Base-by-base conservation (phyloP, 1,140 invertebrate species). In the Kradibia gibbosae region DNA sequence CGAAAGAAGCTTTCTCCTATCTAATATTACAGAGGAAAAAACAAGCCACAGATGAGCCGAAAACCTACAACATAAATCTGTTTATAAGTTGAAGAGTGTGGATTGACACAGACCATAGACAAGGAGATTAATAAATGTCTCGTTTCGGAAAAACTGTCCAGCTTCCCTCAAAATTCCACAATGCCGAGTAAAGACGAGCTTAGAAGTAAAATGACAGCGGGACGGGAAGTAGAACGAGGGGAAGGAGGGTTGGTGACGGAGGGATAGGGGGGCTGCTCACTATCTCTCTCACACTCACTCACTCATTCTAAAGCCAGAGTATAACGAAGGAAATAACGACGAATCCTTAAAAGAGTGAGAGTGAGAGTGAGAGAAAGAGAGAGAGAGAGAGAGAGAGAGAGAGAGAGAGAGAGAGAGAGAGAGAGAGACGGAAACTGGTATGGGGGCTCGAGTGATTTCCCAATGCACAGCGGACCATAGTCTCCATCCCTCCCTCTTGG, bases 401-500 rank as follows among this genome's bases (percentile, higher is more conserved):
- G 11, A 45, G n/a, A 62, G 57, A 45, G 39, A 48, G 17, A 57
- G 39, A 50, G 57, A 67, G 39, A 77, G 28, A 53, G 25, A 34
- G 25, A 73, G 71, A 73, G 25, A 53, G 42, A 48, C 20, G 42
- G 42, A 45, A 7, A 70, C 11, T 10, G 48, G n/a, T n/a, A n/a
- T 7, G 7, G 34, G 5, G 60, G 10, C 25, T 22, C 28, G 13
- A 79, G 48, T 78, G 48, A 55, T 78, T 78, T 78, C 55, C 67
- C 39, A n/a, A 34, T 0, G 36, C 11, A 13, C 50, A 36, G 34
- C 31, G 31, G 42, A 50, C 34, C 73, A 11, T 75, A 25, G 45
- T 17, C 39, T 10, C n/a, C 55, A 36, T 78, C 65, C 39, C 65
- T 78, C 67, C 34, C 78, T 60, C 78, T 48, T 36, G 53, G 67